These are phyloP conservation scores for Megalurothrips usitatus DNA, from an alignment of 2,888 invertebrate genomes.

Conservation along the genomic window DNA sequence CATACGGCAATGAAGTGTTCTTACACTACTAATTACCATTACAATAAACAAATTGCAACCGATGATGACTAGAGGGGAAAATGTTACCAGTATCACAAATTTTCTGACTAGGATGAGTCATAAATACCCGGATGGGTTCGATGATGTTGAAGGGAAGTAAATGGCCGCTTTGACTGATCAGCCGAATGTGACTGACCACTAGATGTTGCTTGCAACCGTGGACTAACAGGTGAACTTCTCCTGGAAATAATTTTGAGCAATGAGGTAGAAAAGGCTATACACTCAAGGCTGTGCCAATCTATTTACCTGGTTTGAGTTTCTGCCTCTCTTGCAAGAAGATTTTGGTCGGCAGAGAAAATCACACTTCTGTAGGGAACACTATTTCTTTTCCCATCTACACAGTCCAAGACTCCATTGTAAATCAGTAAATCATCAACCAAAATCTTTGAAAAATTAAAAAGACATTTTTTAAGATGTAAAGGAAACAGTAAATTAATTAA, in stretches of 20 bases:
- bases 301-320: conserved; percentile 34
- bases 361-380: conserved; percentile 42
- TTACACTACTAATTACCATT: no score
- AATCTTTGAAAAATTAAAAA: conserved; percentile 51
- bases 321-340: conserved; percentile 42
- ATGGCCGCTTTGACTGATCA: conserved; percentile 42
- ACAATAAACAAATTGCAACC: no score
- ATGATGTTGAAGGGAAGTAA: conserved; percentile 38
- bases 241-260: conserved; percentile 25
- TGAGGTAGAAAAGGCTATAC: no score
- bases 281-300: background rate
- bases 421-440: conserved; percentile 75
- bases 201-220: conserved; percentile 33
- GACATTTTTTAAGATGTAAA: background rate
- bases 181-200: conserved; percentile 35
- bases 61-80: background rate
- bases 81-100: background rate
- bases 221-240: conserved; percentile 29
- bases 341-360: conserved; percentile 45
- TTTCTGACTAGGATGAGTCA: background rate
- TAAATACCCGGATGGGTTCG: background rate
- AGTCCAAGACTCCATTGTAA: conserved; percentile 65
- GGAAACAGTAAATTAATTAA: no score
- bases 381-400: conserved; percentile 36
- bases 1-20: no score